Conservation (phyloP, 2,113 vertebrate species). For the Epinephelus moara region DNA sequence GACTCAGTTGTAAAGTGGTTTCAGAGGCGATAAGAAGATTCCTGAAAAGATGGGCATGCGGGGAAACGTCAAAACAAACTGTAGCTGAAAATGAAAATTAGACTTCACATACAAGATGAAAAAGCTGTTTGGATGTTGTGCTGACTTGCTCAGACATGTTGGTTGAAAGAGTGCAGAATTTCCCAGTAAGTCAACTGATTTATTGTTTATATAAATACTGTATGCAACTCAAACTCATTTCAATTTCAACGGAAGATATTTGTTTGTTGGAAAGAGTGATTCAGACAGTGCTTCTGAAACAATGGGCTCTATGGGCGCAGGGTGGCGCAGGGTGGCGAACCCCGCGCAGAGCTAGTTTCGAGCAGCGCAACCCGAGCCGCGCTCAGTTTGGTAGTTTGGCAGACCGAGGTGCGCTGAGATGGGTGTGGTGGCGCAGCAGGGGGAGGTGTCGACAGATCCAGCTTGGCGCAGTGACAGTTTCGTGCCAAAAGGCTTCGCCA, state of each 20-base stretch:
- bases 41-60: neutral
- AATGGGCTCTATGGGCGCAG: too few relatives aligned
- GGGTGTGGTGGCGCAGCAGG: too few relatives aligned
- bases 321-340: too few relatives aligned
- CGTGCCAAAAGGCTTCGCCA: too few relatives aligned
- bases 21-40: constrained; percentile 33
- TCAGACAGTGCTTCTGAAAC: too few relatives aligned
- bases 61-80: constrained; percentile 11
- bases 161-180: neutral
- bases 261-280: neutral
- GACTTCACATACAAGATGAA: neutral
- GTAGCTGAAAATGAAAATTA: constrained; percentile 25
- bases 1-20: constrained; percentile 51
- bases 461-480: too few relatives aligned
- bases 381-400: too few relatives aligned
- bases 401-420: too few relatives aligned
- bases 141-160: neutral
- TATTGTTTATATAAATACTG: neutral
- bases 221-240: neutral
- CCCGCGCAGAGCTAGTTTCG: too few relatives aligned
- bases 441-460: too few relatives aligned
- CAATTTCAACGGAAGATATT: neutral
- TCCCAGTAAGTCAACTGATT: constrained; percentile 6
- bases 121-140: neutral
- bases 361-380: too few relatives aligned